Percentiles rank a stretch among this genome's conserved stretches.
Conservation (phyloP, 2,797 vertebrate genomes). For the Fratercula arctica region DNA sequence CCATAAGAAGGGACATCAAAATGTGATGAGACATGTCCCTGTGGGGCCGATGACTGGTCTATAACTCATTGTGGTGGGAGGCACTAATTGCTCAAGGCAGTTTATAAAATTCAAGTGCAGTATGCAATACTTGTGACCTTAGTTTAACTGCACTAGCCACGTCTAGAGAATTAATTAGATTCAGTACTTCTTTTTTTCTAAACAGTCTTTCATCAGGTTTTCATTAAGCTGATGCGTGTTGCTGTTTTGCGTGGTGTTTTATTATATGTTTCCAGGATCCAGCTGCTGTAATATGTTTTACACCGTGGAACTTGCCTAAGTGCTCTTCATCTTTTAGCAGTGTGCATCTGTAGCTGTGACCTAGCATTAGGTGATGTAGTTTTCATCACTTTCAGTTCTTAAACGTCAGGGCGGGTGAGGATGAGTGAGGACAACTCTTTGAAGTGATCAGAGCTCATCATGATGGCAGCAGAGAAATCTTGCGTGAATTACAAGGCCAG, state of each 20-base stretch:
- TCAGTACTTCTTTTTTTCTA: neutral
- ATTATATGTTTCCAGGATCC: neutral
- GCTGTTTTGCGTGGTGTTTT: neutral
- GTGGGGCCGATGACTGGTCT: neutral
- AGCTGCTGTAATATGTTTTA: neutral
- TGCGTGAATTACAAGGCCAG: neutral
- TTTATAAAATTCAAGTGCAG: neutral
- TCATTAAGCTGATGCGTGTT: slow-evolving; percentile 19
- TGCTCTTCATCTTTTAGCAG: neutral
- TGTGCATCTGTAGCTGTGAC: neutral
- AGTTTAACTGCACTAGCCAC: neutral
- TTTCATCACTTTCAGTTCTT: neutral
- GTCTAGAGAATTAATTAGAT: slow-evolving; percentile 23
- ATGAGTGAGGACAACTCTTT: neutral
- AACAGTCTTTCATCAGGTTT: slow-evolving; percentile 32
- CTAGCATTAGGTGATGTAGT: neutral
- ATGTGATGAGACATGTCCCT: neutral
- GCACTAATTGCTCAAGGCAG: neutral
- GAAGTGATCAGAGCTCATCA: neutral
- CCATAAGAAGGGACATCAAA: neutral
- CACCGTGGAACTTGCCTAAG: neutral
- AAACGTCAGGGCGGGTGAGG: neutral
- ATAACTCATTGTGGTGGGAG: neutral
- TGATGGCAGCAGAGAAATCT: neutral
- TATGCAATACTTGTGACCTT: neutral